Evolutionary conservation across 2,888 invertebrate genomes (phyloP).

Genomic region (Polyommatus icarus): DNA sequence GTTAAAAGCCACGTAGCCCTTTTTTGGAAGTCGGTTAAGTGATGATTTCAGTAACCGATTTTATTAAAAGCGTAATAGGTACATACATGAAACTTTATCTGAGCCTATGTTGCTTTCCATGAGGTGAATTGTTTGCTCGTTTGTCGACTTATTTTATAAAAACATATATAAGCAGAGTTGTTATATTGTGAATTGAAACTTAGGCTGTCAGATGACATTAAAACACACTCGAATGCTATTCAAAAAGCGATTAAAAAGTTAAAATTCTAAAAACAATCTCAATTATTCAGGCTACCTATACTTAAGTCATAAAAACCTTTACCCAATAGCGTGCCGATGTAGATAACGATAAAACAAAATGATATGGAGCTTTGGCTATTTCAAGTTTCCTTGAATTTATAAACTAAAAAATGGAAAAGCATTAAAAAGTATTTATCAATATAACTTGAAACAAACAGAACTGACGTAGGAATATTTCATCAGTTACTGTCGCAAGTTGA

Average conservation of each 20-base stretch:
- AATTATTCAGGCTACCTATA: conserved; percentile 29
- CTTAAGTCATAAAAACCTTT: conserved; percentile 42
- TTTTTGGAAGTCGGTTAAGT: background rate
- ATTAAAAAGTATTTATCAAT: conserved; percentile 10
- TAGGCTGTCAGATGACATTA: background rate
- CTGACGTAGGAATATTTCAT: too few species aligned
- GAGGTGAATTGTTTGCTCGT: too few species aligned
- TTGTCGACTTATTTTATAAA: too few species aligned
- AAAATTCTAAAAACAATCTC: conserved; percentile 18
- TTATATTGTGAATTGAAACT: too few species aligned
- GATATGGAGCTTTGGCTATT: conserved; percentile 35
- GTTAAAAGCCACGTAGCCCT: background rate
- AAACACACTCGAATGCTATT: background rate
- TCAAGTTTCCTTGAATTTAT: conserved; percentile 15
- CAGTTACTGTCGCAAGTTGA: too few species aligned
- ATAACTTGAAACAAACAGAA: background rate
- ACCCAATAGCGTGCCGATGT: conserved; percentile 38
- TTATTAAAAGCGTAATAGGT: too few species aligned
- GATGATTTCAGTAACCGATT: background rate
- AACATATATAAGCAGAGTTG: too few species aligned
- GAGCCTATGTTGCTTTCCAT: too few species aligned
- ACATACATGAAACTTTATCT: too few species aligned
- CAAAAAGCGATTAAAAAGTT: conserved; percentile 1
- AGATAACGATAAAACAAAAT: conserved; percentile 38
- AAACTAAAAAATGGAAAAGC: conserved; percentile 12